Conservation (phyloP, 2,888 invertebrate genomes). For the Harpalus rufipes region DNA sequence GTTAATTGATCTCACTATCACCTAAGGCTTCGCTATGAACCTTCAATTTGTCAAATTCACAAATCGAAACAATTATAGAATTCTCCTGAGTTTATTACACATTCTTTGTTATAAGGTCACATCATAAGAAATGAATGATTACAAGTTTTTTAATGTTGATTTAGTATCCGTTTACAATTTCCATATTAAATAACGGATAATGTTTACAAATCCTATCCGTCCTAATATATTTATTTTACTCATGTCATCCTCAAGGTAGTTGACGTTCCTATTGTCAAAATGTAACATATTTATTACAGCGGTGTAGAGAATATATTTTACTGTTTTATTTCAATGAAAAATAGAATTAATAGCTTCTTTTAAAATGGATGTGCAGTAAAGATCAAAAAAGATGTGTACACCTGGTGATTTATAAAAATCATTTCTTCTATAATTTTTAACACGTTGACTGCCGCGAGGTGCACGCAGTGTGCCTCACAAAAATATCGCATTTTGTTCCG, state of each 20-base stretch:
- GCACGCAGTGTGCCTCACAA: too few species aligned
- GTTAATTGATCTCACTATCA: slow-evolving; percentile 20
- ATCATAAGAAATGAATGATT: slow-evolving; percentile 2
- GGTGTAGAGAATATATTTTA: background rate
- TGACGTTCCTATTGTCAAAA: background rate
- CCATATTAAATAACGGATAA: slow-evolving; percentile 3
- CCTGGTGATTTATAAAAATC: too few species aligned
- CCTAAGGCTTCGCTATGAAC: background rate
- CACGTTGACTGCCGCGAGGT: too few species aligned
- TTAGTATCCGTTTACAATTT: background rate
- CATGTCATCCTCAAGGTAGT: slow-evolving; percentile 46
- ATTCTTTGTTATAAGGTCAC: slow-evolving; percentile 25
- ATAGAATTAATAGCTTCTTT: too few species aligned
- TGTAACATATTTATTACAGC: slow-evolving; percentile 7
- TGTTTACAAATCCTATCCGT: slow-evolving; percentile 14
- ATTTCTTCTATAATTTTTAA: too few species aligned
- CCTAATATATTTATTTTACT: slow-evolving; percentile 11
- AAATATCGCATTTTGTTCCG: too few species aligned
- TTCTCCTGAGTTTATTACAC: slow-evolving; percentile 18
- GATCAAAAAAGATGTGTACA: too few species aligned
- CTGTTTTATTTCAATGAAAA: background rate
- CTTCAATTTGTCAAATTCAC: slow-evolving; percentile 38
- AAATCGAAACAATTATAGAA: slow-evolving; percentile 21
- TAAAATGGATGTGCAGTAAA: too few species aligned
- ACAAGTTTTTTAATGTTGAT: background rate